These are phyloP conservation scores for Cantharis rustica DNA, from an alignment of 2,888 invertebrate genomes.

Conservation along the genomic window DNA sequence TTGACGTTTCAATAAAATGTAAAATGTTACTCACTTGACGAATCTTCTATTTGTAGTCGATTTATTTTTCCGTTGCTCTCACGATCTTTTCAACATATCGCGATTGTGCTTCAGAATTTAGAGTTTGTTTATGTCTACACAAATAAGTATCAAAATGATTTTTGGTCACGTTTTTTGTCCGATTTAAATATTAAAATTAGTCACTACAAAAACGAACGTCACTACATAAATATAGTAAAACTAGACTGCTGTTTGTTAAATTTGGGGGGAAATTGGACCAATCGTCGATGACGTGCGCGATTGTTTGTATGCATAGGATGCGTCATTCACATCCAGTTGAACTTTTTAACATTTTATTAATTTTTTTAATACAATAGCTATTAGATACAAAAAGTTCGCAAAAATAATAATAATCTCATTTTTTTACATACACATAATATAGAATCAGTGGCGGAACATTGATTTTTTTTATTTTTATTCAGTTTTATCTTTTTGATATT, in stretches of 20 bases:
- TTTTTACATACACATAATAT: too few relatives aligned
- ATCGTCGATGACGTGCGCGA: neutral
- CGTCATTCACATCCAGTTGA: neutral
- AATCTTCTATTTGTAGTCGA: neutral
- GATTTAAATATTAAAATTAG: constrained; percentile 33
- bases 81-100: neutral
- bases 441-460: too few relatives aligned
- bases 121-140: constrained; percentile 15
- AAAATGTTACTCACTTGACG: neutral
- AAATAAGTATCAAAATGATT: constrained; percentile 11
- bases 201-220: constrained; percentile 37
- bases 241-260: constrained; percentile 27
- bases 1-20: neutral
- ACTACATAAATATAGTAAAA: constrained; percentile 30
- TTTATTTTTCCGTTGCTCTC: neutral
- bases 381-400: too few relatives aligned
- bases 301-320: neutral
- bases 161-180: constrained; percentile 28
- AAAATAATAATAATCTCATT: too few relatives aligned
- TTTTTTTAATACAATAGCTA: neutral
- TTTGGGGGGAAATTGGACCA: constrained; percentile 24
- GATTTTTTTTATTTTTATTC: too few relatives aligned
- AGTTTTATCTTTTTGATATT: too few relatives aligned
- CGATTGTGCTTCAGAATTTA: neutral
- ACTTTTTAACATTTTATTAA: neutral